Base-by-base conservation (phyloP, 2,113 vertebrate species). In the Elephas maximus region DNA sequence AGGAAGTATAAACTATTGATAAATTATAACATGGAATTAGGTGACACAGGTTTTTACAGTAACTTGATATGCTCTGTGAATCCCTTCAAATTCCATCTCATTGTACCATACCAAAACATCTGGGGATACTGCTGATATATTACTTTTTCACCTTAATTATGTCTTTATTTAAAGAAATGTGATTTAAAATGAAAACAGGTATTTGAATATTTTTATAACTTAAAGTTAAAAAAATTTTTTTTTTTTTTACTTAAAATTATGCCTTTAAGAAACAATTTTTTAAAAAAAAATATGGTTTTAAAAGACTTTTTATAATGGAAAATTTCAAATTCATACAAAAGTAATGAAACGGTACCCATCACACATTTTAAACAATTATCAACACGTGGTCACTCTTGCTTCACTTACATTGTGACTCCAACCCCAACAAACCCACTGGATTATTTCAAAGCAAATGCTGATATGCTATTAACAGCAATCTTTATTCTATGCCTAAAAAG, bases 161-260 rank as follows among this genome's bases (percentile, higher is more conserved):
- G 63, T 44, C 78, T 88, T 93, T 77, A 96, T 28, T 89, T 41
- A 88, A 93, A 90, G 15, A 96, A 91, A 90, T 60, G 5, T 71
- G 37, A 89, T 80, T 93, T 71, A 51, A 91, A 91, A 86, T 78
- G 37, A 73, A 62, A 95, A 53, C 8, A 86, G 17, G 89, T 51
- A 90, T 26, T 33, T 69, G 67, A 69, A 37, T 71, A 71, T 18
- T 71, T 69, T n/a, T 71, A 37, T n/a, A 20, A n/a, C 6, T 21
- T 23, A 62, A 37, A 37, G 37, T 37, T 37, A 37, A 37, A 37
- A 37, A 37, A 37, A 37, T 2, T 37, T 37, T 37, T 37, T 37
- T 37, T 37, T 37, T 37, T 37, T 37, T 37, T 37, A 37, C 37
- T 37, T 62, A 62, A 62, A 62, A 62, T 62, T 20, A 62, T 62